Percentiles rank a stretch among this genome's conserved stretches.
Evolutionary conservation across 2,797 vertebrate genomes (phyloP).

Genomic region (Xiphorhynchus erythropygius): DNA sequence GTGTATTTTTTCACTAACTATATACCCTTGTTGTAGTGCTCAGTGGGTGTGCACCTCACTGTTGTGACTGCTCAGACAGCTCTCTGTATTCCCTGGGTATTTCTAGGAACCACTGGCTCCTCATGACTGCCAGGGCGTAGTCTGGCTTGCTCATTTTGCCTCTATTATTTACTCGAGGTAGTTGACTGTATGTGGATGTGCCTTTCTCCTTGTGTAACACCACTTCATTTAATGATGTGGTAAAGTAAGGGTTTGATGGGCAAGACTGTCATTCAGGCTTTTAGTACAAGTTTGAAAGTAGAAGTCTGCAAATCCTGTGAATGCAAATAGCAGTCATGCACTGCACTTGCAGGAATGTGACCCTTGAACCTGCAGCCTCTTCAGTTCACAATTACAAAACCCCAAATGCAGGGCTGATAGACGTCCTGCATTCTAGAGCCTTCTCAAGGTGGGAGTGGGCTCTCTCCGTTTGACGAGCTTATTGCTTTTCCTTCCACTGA

Average conservation of each 20-base stretch:
- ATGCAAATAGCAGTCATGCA: neutral
- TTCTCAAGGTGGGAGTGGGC: neutral
- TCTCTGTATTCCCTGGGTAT: accelerated
- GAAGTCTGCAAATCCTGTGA: neutral
- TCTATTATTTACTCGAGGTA: neutral
- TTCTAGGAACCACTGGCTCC: neutral
- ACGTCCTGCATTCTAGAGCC: neutral
- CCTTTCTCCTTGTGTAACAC: neutral
- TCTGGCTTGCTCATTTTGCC: neutral
- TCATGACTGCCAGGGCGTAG: accelerated
- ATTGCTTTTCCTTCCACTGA: neutral
- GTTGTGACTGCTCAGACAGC: neutral
- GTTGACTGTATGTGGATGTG: neutral
- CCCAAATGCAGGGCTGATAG: neutral
- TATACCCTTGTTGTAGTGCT: accelerated
- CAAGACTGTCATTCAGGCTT: neutral
- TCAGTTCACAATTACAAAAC: neutral
- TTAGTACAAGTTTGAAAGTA: neutral
- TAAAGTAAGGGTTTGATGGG: neutral
- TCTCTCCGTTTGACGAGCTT: neutral
- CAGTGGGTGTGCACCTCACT: accelerated
- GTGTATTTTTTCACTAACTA: accelerated
- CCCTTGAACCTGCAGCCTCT: neutral
- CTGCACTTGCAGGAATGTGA: neutral
- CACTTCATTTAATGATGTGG: accelerated